These are phyloP conservation scores for Copsychus sechellarum DNA, from an alignment of 2,113 vertebrate species.

Conservation along the genomic window DNA sequence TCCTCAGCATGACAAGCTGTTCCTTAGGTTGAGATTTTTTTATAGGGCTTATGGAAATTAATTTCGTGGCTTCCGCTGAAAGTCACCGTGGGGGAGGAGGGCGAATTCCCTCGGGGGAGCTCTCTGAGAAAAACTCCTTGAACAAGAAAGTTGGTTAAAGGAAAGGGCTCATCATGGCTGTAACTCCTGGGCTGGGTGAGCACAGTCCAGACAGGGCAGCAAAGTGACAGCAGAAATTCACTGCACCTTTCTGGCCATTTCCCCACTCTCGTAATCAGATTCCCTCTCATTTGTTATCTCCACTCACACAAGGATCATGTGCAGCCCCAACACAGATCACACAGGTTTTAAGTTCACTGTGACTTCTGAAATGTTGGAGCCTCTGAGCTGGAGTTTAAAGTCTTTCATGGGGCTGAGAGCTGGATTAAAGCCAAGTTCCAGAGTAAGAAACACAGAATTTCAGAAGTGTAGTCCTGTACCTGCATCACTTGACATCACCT, in stretches of 20 bases:
- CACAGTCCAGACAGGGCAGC: background rate
- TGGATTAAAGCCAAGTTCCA: background rate
- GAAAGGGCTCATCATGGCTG: background rate
- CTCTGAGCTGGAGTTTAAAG: background rate
- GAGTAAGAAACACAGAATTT: background rate
- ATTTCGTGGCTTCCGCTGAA: background rate
- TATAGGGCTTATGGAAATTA: constrained; percentile 13
- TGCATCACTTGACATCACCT: background rate
- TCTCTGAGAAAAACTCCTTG: background rate
- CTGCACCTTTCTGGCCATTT: background rate
- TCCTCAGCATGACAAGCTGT: constrained; percentile 15
- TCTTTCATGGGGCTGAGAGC: background rate
- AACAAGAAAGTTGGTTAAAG: background rate
- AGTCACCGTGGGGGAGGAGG: background rate
- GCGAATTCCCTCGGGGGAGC: background rate
- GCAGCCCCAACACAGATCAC: background rate
- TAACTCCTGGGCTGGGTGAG: background rate
- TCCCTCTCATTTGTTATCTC: background rate
- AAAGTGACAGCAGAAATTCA: background rate
- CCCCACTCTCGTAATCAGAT: background rate
- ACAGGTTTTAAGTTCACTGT: background rate
- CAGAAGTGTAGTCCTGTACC: background rate
- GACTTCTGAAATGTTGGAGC: background rate
- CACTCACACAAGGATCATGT: background rate
- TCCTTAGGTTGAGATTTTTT: constrained; percentile 12